phyloP scores from a whole-genome alignment of 2,888 invertebrate species.

The Melanchra persicariae region DNA sequence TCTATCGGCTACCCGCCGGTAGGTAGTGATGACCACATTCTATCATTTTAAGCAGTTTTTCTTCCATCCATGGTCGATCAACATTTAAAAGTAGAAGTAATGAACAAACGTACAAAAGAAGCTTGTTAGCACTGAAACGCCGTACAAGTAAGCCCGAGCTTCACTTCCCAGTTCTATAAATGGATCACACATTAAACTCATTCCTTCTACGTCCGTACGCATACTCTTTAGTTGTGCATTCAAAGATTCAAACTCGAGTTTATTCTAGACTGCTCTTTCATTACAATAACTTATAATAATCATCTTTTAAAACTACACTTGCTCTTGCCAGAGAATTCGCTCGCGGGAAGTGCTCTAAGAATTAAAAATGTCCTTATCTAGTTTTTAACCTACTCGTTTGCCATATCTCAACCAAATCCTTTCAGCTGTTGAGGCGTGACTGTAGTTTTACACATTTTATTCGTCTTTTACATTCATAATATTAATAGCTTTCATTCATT shows the following conservation, averaged over 20 bases:
- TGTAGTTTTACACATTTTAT: no score
- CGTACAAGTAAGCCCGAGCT: constrained; percentile 49
- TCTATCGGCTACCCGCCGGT: no score
- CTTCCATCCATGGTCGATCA: not conserved
- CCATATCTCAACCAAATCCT: no score
- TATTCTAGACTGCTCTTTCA: constrained; percentile 50
- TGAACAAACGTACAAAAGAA: constrained; percentile 45
- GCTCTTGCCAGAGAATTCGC: not conserved
- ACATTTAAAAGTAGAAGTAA: not conserved
- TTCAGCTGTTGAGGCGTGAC: no score
- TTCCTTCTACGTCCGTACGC: constrained; percentile 59
- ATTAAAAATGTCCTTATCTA: not conserved
- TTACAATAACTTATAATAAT: constrained; percentile 35
- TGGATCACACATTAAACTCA: constrained; percentile 62
- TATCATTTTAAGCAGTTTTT: no score
- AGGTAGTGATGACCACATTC: no score
- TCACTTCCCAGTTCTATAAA: constrained; percentile 68
- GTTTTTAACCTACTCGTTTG: no score
- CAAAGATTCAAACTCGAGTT: constrained; percentile 34
- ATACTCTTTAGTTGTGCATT: constrained; percentile 51
- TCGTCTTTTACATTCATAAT: not conserved
- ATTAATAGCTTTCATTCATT: constrained; percentile 2
- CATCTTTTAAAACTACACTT: not conserved
- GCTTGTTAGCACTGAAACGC: constrained; percentile 52
- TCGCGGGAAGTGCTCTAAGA: not conserved